Base-by-base conservation (phyloP, 2,797 vertebrate species). In the Denticeps clupeoides region DNA sequence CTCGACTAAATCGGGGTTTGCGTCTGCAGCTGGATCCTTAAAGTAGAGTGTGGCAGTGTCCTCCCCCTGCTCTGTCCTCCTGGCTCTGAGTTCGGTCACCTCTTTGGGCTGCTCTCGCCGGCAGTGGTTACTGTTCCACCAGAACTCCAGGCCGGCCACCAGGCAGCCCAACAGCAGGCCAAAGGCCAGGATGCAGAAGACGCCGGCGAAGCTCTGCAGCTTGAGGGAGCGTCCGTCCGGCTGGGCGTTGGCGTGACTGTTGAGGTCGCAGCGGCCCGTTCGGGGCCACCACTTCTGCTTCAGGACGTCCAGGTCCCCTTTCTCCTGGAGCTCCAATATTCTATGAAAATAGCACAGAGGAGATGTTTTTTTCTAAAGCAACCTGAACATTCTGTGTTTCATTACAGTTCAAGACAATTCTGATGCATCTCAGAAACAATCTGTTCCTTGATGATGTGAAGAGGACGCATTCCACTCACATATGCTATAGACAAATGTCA, bases 241-340 rank as follows among this genome's bases (percentile, higher is more conserved):
- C 63, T 89, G 88, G 21, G 86, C 70, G n/a, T 80, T 81, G 53
- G 78, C 52, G 4, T 89, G 87, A 71, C 88, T 84, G 47, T 81
- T 82, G 54, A 92, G 85, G 71, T 97, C 90, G 9, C 94, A 99
- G 62, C 93, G 89, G 52, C 94, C 94, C 1, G 82, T 82, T 5
- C 88, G 84, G 0, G 94, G 94, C 94, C 94, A 99, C 95, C 95
- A 99, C 76, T 97, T 97, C 79, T 99, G 93, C 65, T 95, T 93
- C 71, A 99, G 82, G 47, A 97, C 87, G 61, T 97, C 95, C 74
- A 99, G 81, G 70, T 97, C 93, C 4, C 93, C 95, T 0, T 87
- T 91, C 69, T 93, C 92, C 77, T 97, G 93, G 49, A 99, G 80
- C 72, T 99, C 95, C 69, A 99, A 64, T 72, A 99, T 97, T 82